Conservation (phyloP, 1,140 invertebrate genomes). For the Pseudomyrmex dendroicus region DNA sequence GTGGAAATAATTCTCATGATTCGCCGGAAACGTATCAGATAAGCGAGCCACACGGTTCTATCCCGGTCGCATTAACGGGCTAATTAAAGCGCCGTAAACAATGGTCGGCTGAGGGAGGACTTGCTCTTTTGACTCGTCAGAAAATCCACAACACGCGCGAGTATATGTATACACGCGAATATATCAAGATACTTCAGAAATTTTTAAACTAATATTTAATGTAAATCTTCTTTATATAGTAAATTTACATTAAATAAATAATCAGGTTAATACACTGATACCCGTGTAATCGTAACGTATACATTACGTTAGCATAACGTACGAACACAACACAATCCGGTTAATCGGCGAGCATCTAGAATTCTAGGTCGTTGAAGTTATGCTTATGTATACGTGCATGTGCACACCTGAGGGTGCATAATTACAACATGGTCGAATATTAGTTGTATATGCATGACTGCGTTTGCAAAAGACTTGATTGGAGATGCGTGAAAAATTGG, state of each 20-base stretch:
- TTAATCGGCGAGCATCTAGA: constrained; percentile 55
- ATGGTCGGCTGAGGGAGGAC: constrained; percentile 47
- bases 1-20: constrained; percentile 84
- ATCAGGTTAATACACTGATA: neutral
- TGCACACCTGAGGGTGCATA: constrained; percentile 7
- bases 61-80: constrained; percentile 69
- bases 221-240: too few relatives aligned
- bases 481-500: constrained; percentile 52
- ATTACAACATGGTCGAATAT: constrained; percentile 32
- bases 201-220: too few relatives aligned
- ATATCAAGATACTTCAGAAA: constrained; percentile 10
- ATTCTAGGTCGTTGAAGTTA: constrained; percentile 50
- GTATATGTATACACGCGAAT: neutral
- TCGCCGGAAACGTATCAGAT: constrained; percentile 79
- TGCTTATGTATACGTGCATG: constrained; percentile 50
- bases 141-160: constrained; percentile 51
- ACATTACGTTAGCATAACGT: constrained; percentile 36
- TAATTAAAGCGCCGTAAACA: constrained; percentile 73
- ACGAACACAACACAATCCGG: constrained; percentile 51
- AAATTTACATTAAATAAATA: too few relatives aligned
- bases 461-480: neutral
- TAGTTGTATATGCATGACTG: neutral
- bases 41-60: constrained; percentile 65
- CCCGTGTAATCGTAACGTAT: constrained; percentile 20
- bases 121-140: constrained; percentile 50